These are phyloP conservation scores for Centropristis striata DNA, from an alignment of 2,113 vertebrate species.

Conservation along the genomic window DNA sequence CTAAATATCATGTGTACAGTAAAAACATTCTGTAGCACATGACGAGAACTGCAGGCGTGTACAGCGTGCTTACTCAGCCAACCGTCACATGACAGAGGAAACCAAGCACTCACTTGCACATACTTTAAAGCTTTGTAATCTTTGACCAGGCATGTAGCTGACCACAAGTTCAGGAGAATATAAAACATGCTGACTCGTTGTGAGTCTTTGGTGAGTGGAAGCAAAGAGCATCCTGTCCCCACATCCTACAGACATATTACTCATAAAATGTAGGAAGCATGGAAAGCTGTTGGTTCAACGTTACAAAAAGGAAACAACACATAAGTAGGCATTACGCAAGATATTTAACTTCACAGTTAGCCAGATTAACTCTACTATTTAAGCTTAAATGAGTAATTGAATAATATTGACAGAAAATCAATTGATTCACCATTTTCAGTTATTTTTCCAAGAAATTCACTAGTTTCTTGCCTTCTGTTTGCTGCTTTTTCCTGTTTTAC, in stretches of 20 bases:
- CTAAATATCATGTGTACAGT: neutral
- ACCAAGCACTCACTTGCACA: conserved; percentile 34
- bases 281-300: neutral
- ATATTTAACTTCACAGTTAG: too few relatives aligned
- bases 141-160: conserved; percentile 74
- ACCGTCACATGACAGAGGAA: conserved; percentile 79
- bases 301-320: neutral
- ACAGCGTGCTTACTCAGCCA: conserved; percentile 63
- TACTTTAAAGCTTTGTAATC: conserved; percentile 70
- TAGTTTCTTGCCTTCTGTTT: neutral
- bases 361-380: neutral
- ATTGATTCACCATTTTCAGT: neutral
- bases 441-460: neutral
- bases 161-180: conserved; percentile 42
- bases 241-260: conserved; percentile 26
- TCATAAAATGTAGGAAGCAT: conserved; percentile 16
- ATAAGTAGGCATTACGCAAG: neutral
- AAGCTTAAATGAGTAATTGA: neutral
- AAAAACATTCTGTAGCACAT: neutral
- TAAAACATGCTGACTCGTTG: conserved; percentile 67
- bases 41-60: neutral
- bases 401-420: neutral
- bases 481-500: neutral
- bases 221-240: conserved; percentile 64
- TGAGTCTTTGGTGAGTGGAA: conserved; percentile 46